A percentile compares a stretch with the other conserved stretches of the same genome.
Evolutionary conservation across 2,113 vertebrate species (phyloP).

Genomic region (Apodemus sylvaticus): DNA sequence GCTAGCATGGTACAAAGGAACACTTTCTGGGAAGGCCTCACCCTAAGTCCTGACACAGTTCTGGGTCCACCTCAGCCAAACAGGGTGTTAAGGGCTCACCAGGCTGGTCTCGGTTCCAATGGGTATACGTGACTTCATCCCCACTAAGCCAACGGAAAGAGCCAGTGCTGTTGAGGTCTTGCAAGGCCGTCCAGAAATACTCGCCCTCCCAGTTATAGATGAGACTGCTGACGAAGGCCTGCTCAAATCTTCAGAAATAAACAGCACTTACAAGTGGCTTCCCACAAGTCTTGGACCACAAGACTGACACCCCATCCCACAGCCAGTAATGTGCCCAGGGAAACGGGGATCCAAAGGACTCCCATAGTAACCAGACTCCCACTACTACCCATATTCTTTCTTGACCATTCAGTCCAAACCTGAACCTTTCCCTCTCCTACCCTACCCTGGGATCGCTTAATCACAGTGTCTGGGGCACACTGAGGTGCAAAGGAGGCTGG

Average conservation of each 20-base stretch:
- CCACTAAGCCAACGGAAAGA: slow-evolving; percentile 93
- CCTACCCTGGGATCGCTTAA: background rate
- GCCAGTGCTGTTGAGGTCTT: slow-evolving; percentile 88
- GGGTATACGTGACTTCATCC: slow-evolving; percentile 92
- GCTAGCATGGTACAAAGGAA: background rate
- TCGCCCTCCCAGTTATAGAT: slow-evolving; percentile 91
- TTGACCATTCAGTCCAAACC: background rate
- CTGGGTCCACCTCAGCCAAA: fast-evolving
- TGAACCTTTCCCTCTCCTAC: background rate
- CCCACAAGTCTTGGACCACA: fast-evolving
- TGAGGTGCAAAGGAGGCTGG: background rate
- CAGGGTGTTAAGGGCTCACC: slow-evolving; percentile 80
- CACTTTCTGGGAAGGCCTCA: background rate
- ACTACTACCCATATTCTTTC: background rate
- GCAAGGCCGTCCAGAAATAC: slow-evolving; percentile 93
- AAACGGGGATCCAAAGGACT: background rate
- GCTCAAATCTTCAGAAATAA: slow-evolving; percentile 90
- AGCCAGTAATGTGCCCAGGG: background rate
- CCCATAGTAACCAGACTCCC: background rate
- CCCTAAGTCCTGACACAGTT: background rate
- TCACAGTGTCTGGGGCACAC: background rate
- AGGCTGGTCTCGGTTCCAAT: slow-evolving; percentile 97
- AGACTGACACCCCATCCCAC: fast-evolving
- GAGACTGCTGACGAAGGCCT: slow-evolving; percentile 95
- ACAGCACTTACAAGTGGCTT: background rate